Base-by-base conservation (phyloP, 2,888 invertebrate genomes). In the Plagodis dolabraria region DNA sequence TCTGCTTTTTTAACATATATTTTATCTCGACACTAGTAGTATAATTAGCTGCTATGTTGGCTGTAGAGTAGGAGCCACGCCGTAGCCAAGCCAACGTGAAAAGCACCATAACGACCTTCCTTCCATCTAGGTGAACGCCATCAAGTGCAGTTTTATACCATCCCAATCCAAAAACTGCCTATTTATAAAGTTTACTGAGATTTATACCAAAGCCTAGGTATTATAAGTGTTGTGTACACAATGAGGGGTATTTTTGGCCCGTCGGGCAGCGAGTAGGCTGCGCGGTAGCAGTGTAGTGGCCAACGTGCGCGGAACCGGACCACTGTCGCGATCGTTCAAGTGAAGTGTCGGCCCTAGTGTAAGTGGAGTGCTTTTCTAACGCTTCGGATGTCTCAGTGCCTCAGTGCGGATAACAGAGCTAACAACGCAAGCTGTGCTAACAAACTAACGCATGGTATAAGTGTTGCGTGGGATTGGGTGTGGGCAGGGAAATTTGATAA, bases 401-500 rank as follows among this genome's bases (percentile, higher is more conserved):
- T 79, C 65, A 67, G 60, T 61, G 56, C 70, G 77, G 61, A 63
- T 77, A 80, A 80, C 77, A 75, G 57, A 67, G 77, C 57, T 68
- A 66, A 68, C 63, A 46, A 52, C 64, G 65, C 64, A 57, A 71
- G 73, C 79, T 82, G 86, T 88, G 88, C 89, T 91, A 90, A 90
- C 87, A 82, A 74, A 91, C 89, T 92, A 92, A 91, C 82, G 89
- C 89, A 90, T 88, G 89, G 75, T 78, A 76, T 81, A 68, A 76
- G 53, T 64, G 65, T 75, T 74, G 87, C 75, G 86, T 84, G 86
- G 85, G 85, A 38, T 74, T 70, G 80, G 75, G 80, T 79, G 88
- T 88, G 86, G 89, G 91, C 77, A 81, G 87, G 79, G 92, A 92
- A 92, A 92, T 92, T 92, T 90, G 92, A 92, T 92, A 92, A 92